These are phyloP conservation scores for Bostrychus sinensis DNA, from an alignment of 2,113 vertebrate species.

Conservation along the genomic window DNA sequence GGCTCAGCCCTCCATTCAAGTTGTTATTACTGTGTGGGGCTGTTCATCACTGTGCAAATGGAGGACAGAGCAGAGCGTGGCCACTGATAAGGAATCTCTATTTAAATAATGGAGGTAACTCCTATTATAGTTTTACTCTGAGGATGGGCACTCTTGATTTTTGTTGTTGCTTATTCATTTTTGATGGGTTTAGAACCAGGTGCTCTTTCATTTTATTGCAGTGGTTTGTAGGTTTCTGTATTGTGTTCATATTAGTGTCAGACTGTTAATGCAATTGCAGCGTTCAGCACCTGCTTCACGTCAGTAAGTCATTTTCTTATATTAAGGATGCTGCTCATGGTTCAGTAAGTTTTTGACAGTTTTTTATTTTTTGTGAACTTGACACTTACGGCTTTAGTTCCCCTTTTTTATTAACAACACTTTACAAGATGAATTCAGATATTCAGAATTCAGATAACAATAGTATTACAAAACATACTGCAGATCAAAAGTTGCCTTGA, in stretches of 20 bases:
- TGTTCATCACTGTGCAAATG: constrained; percentile 50
- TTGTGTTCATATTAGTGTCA: not conserved
- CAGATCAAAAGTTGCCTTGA: not conserved
- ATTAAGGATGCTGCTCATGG: not conserved
- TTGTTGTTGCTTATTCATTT: constrained; percentile 29
- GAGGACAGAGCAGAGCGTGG: constrained; percentile 32
- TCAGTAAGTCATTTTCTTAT: not conserved
- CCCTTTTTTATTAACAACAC: not conserved
- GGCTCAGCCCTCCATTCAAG: constrained; percentile 64
- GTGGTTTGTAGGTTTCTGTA: not conserved
- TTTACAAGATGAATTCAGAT: too few relatives aligned
- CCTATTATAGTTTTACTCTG: constrained; percentile 38
- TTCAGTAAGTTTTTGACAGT: not conserved
- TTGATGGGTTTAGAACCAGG: constrained; percentile 7
- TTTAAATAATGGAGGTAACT: constrained; percentile 68
- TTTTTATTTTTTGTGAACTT: not conserved
- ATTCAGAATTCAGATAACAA: too few relatives aligned
- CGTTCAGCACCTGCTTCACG: not conserved
- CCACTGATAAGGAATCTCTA: constrained; percentile 38
- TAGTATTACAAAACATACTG: too few relatives aligned
- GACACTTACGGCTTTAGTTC: too few relatives aligned
- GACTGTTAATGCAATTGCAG: not conserved
- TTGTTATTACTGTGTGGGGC: constrained; percentile 54
- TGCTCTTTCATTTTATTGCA: not conserved
- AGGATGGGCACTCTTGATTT: constrained; percentile 1